Evolutionary conservation across 2,888 invertebrate genomes (phyloP).

Genomic region (Agrotis clavis): DNA sequence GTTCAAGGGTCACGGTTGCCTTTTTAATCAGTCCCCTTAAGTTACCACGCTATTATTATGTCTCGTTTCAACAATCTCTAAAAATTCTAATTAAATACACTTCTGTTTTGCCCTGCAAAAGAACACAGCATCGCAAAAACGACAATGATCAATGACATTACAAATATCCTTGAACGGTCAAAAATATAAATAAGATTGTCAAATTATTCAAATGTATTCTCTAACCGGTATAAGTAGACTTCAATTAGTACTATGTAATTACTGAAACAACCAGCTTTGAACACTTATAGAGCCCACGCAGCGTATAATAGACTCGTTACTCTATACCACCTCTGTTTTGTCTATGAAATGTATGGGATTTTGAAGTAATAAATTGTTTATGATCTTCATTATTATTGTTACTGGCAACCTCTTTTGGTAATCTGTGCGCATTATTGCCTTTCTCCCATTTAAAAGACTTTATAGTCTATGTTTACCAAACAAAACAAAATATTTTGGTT

Average conservation of each 20-base stretch:
- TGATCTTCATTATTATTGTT: slow-evolving; percentile 17
- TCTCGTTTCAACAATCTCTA: too few species aligned
- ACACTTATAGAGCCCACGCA: slow-evolving; percentile 71
- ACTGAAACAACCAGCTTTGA: slow-evolving; percentile 75
- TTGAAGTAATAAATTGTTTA: slow-evolving; percentile 20
- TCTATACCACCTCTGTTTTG: slow-evolving; percentile 64
- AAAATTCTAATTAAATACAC: too few species aligned
- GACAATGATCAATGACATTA: slow-evolving; percentile 9
- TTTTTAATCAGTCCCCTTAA: too few species aligned
- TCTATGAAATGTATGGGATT: slow-evolving; percentile 35
- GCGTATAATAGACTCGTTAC: slow-evolving; percentile 80
- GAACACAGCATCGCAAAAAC: neutral
- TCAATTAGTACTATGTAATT: slow-evolving; percentile 79
- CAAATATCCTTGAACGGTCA: slow-evolving; percentile 48
- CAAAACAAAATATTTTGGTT: neutral
- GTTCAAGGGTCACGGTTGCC: too few species aligned
- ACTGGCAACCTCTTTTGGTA: slow-evolving; percentile 13
- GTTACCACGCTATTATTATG: too few species aligned
- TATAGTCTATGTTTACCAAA: neutral
- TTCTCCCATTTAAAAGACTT: neutral
- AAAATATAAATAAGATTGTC: slow-evolving; percentile 57
- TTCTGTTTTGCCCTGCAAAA: neutral
- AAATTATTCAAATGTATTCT: slow-evolving; percentile 57
- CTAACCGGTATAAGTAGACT: slow-evolving; percentile 71
- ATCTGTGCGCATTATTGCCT: neutral